Conservation (phyloP, 2,888 invertebrate species). For the Lasius platythorax region DNA sequence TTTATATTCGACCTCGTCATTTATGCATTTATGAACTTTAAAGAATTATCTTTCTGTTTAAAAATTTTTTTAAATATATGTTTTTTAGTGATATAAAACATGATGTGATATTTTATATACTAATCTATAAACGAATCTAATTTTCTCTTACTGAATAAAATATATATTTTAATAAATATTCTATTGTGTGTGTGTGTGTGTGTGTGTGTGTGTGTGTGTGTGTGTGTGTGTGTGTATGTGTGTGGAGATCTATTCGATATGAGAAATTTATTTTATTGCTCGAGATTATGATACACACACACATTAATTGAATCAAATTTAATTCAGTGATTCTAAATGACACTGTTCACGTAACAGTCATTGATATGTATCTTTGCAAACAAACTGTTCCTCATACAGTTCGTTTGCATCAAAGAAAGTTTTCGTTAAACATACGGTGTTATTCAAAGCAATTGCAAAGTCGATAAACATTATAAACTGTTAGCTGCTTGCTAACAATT, state of each 20-base stretch:
- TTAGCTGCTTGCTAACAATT: not conserved
- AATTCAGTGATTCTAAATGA: not conserved
- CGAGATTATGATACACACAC: not conserved
- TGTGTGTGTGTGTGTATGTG: not conserved
- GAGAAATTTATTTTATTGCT: no score
- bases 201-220: no score
- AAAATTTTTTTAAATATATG: not conserved
- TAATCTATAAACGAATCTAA: not conserved
- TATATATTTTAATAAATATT: slow-evolving; percentile 5
- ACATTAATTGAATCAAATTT: not conserved
- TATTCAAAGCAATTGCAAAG: not conserved
- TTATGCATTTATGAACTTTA: not conserved
- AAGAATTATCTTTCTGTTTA: not conserved
- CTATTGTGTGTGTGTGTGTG: not conserved
- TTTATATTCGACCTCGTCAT: not conserved
- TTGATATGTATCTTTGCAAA: slow-evolving; percentile 9
- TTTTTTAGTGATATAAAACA: not conserved
- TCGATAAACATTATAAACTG: not conserved
- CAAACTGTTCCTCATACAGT: not conserved
- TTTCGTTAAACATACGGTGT: not conserved
- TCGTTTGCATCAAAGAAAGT: no score
- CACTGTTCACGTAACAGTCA: not conserved
- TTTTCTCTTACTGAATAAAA: slow-evolving; percentile 2
- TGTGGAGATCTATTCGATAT: no score
- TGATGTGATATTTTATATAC: not conserved